Percentiles rank a stretch among this genome's conserved stretches.
Conservation (phyloP, 2,113 vertebrate genomes). For the Catharus minimus region DNA sequence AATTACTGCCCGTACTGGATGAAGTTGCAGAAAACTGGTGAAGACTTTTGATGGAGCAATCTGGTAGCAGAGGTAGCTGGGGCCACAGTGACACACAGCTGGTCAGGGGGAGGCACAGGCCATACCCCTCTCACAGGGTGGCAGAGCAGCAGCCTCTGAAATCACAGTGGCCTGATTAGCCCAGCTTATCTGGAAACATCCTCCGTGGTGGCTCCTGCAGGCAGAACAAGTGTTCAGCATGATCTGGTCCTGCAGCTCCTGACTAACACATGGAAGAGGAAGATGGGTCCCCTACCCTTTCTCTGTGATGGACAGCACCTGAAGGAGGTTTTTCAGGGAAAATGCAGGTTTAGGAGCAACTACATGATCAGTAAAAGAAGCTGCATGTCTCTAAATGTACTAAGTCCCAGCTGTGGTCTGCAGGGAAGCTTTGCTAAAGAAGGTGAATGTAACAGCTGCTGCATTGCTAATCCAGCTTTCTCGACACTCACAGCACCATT, state of each 20-base stretch:
- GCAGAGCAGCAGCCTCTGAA: neutral
- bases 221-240: neutral
- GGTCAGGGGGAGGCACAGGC: too few species aligned
- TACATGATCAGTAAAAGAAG: neutral
- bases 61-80: neutral
- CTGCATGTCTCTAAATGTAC: neutral
- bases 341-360: neutral
- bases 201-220: accelerated
- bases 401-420: neutral
- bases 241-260: neutral
- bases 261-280: neutral
- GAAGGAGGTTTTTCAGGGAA: neutral
- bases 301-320: neutral
- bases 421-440: slow-evolving; percentile 8
- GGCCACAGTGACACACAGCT: neutral
- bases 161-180: neutral
- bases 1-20: neutral
- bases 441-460: slow-evolving; percentile 1
- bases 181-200: neutral
- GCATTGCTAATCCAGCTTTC: neutral
- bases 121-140: neutral
- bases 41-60: neutral
- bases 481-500: accelerated
- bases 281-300: neutral
- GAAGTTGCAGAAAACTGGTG: neutral